Base-by-base conservation (phyloP, 2,888 invertebrate species). In the Marasmarcha lunaedactyla region DNA sequence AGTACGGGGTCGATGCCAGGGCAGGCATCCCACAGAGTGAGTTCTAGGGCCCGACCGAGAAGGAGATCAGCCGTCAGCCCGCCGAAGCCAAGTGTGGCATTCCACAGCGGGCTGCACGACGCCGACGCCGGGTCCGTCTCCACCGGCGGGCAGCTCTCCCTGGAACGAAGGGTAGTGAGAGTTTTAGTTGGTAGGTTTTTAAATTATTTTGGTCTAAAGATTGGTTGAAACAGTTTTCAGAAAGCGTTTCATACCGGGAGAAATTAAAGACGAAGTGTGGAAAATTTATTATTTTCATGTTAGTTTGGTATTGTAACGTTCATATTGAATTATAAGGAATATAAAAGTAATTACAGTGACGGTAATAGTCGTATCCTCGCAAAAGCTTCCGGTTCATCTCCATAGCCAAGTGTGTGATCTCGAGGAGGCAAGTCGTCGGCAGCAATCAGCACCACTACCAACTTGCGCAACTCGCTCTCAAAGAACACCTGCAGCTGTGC, bases 401-500 rank as follows among this genome's bases (percentile, higher is more conserved):
- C 93, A 57, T 89, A 92, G 20, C 92, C 92, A 36, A 89, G 78
- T 15, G 88, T 87, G 50, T 93, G 93, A 61, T 94, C 94, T 30
- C 94, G 84, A 0, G 89, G 68, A 14, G 93, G 91, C 48, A 96
- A 81, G 66, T 94, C 94, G 59, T 95, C 93, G 6, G 91, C 95
- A 2, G 93, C 94, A 62, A 95, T 87, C 37, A 96, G 87, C 3
- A 94, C 92, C 15, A 95, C 92, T 7, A 93, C 90, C 41, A 96
- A 83, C 59, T 95, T 94, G 54, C 88, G 88, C 43, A 92, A 86
- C 57, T 93, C 94, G 43, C 90, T 88, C 61, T 94, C 92, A 79
- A 94, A 95, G 90, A 92, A 94, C 40, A 95, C 90, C 67, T 95
- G 94, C 48, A 96, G 87, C 73, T 94, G 94, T 27, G 95, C 89